Percentiles rank a stretch among this genome's conserved stretches.
Conservation (phyloP, 2,888 invertebrate genomes). For the Bedellia somnulentella region DNA sequence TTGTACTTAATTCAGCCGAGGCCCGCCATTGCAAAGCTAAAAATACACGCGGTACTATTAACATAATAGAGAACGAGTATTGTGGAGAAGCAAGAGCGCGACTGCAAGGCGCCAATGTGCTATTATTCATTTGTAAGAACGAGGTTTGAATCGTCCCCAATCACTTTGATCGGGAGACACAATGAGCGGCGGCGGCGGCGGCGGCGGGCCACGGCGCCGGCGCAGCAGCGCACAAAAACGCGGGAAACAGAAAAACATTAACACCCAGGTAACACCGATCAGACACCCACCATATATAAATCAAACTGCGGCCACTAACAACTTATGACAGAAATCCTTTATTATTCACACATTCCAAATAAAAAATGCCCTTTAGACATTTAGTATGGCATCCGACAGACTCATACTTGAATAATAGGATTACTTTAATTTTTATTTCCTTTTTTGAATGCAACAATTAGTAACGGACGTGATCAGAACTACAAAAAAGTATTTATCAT, state of each 20-base stretch:
- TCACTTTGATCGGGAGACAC: slow-evolving; percentile 26
- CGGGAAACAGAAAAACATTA: not conserved
- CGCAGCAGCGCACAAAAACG: not conserved
- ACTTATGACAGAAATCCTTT: slow-evolving; percentile 53
- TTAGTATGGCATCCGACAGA: slow-evolving; percentile 15
- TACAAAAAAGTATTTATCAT: slow-evolving; percentile 7
- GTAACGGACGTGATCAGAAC: slow-evolving; percentile 25
- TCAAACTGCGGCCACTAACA: slow-evolving; percentile 37
- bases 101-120: slow-evolving; percentile 1
- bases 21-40: not conserved
- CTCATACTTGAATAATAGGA: slow-evolving; percentile 35
- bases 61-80: slow-evolving; percentile 2
- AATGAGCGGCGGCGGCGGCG: no score
- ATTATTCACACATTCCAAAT: slow-evolving; percentile 33
- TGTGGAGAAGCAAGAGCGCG: not conserved
- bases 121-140: slow-evolving; percentile 2
- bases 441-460: slow-evolving; percentile 41
- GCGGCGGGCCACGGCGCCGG: not conserved
- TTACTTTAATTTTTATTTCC: slow-evolving; percentile 36
- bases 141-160: slow-evolving; percentile 25
- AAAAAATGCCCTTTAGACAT: slow-evolving; percentile 20
- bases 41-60: slow-evolving; percentile 2
- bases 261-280: slow-evolving; percentile 2
- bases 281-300: slow-evolving; percentile 30
- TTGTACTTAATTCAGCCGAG: slow-evolving; percentile 1